Conservation (phyloP, 2,797 vertebrate genomes). For the Protonibea diacanthus region DNA sequence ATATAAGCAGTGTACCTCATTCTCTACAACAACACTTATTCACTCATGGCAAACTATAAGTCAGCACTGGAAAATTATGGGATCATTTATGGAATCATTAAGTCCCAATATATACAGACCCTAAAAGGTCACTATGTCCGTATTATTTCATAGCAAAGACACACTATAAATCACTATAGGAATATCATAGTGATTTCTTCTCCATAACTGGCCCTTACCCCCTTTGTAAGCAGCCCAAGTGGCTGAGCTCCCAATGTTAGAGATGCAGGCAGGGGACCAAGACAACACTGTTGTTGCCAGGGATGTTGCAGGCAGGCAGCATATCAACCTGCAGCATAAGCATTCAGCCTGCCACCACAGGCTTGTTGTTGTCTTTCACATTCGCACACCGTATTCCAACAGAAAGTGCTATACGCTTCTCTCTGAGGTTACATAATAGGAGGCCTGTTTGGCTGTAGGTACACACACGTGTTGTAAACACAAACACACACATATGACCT, state of each 20-base stretch:
- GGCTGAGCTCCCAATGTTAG: slow-evolving; percentile 59
- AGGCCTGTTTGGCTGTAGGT: slow-evolving; percentile 21
- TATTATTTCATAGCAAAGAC: slow-evolving; percentile 17
- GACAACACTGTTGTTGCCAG: slow-evolving; percentile 72
- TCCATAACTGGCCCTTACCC: slow-evolving; percentile 28
- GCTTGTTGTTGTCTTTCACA: slow-evolving; percentile 50
- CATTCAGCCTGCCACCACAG: slow-evolving; percentile 37
- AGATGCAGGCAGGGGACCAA: slow-evolving; percentile 69
- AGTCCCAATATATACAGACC: neutral
- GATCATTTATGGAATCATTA: neutral
- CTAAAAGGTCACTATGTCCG: neutral
- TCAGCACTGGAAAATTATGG: neutral
- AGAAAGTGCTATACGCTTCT: slow-evolving; percentile 27
- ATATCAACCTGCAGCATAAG: slow-evolving; percentile 54
- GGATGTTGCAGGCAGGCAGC: slow-evolving; percentile 51
- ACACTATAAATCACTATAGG: slow-evolving; percentile 7
- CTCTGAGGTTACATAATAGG: slow-evolving; percentile 46
- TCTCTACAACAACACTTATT: neutral
- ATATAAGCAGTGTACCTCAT: neutral
- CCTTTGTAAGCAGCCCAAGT: slow-evolving; percentile 52
- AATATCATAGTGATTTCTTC: slow-evolving; percentile 44
- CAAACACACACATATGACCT: neutral
- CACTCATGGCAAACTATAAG: neutral
- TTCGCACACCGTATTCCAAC: slow-evolving; percentile 18
- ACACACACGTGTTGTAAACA: neutral